Percentiles rank a stretch among this genome's conserved stretches.
These are phyloP conservation scores for Leptinotarsa tumamoca DNA, from an alignment of 2,888 invertebrate genomes.

Conservation along the genomic window DNA sequence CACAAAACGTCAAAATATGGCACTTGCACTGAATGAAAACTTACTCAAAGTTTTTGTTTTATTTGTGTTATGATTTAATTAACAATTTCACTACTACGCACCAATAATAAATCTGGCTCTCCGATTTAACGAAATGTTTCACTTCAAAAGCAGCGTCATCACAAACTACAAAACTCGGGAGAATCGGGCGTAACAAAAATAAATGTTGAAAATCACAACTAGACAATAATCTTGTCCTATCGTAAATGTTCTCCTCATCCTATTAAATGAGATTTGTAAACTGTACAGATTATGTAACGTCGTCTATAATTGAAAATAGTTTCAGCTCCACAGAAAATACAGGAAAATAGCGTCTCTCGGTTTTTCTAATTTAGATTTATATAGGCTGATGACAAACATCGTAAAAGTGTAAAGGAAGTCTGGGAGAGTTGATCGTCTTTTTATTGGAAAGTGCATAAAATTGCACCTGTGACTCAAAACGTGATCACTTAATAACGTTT, in stretches of 20 bases:
- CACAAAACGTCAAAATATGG: too few relatives aligned
- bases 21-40: too few relatives aligned
- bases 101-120: too few relatives aligned
- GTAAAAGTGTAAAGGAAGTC: not conserved
- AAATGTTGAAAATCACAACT: not conserved
- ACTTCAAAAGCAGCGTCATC: too few relatives aligned
- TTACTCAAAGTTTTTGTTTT: too few relatives aligned
- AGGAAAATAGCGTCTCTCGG: not conserved
- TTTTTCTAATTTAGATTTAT: conserved; percentile 5
- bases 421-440: too few relatives aligned
- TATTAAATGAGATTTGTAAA: not conserved
- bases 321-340: not conserved
- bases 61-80: too few relatives aligned
- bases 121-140: too few relatives aligned
- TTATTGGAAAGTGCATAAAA: not conserved
- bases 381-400: not conserved
- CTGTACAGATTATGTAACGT: conserved; percentile 9
- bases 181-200: not conserved
- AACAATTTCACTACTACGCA: too few relatives aligned
- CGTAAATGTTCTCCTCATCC: not conserved
- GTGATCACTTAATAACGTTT: too few relatives aligned
- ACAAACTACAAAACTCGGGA: too few relatives aligned
- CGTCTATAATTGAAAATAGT: conserved; percentile 12
- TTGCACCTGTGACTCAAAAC: too few relatives aligned
- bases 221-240: not conserved